Evolutionary conservation across 2,888 invertebrate species (phyloP).

Genomic region (Cheilosia urbana): DNA sequence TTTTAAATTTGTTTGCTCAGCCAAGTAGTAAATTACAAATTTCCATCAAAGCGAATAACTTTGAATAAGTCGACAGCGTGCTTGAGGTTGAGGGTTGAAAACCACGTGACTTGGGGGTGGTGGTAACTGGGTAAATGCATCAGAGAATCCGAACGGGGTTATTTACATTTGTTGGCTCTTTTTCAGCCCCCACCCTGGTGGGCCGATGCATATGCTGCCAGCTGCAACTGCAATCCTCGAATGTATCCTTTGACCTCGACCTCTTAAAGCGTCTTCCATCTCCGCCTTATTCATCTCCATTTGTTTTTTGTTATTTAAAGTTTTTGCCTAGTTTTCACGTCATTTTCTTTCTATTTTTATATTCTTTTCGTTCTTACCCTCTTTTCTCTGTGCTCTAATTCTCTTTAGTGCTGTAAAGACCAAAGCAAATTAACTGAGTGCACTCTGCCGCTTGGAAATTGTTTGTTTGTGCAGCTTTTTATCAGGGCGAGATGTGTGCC

Average conservation of each 20-base stretch:
- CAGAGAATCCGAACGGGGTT: slow-evolving; percentile 40
- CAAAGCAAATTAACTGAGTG: slow-evolving; percentile 48
- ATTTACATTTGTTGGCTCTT: slow-evolving; percentile 61
- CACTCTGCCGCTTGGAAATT: slow-evolving; percentile 36
- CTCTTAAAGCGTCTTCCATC: slow-evolving; percentile 33
- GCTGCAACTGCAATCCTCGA: slow-evolving; percentile 2
- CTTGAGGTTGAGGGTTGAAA: not conserved
- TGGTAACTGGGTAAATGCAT: slow-evolving; percentile 20
- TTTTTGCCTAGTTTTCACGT: slow-evolving; percentile 8
- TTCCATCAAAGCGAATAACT: slow-evolving; percentile 57
- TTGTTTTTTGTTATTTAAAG: not conserved
- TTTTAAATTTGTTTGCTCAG: slow-evolving; percentile 68
- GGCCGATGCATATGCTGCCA: not conserved
- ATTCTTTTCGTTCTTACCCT: slow-evolving; percentile 38
- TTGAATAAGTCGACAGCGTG: slow-evolving; percentile 15
- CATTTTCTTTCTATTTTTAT: slow-evolving; percentile 18
- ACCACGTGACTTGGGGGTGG: not conserved
- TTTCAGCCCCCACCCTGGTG: slow-evolving; percentile 20
- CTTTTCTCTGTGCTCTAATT: slow-evolving; percentile 45
- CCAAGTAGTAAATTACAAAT: slow-evolving; percentile 62
- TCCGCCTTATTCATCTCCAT: not conserved
- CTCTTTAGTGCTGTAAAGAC: slow-evolving; percentile 31
- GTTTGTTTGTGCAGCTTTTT: slow-evolving; percentile 40
- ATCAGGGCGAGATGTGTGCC: not conserved
- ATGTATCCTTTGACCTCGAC: slow-evolving; percentile 69